These are phyloP conservation scores for Calliphora vomitoria DNA, from an alignment of 2,888 invertebrate species.

Conservation along the genomic window DNA sequence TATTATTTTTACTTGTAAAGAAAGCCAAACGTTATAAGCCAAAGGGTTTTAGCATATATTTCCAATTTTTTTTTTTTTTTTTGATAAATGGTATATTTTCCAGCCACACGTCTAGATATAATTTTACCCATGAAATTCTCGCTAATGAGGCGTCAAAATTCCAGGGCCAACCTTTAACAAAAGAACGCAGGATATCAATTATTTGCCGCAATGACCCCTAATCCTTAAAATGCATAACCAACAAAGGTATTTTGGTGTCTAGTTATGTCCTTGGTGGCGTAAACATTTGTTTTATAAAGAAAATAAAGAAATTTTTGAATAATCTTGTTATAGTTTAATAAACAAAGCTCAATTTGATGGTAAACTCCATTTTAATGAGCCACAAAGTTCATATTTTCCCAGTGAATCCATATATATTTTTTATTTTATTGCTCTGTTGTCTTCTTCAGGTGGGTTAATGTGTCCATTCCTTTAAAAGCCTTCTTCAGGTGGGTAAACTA, in stretches of 20 bases:
- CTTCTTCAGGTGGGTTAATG: no score
- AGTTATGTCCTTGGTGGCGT: slow-evolving; percentile 1
- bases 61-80: not conserved
- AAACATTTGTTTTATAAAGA: not conserved
- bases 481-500: no score
- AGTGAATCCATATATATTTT: no score
- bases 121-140: slow-evolving; percentile 96
- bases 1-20: not conserved
- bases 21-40: not conserved
- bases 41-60: not conserved
- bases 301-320: not conserved
- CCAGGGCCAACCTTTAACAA: slow-evolving; percentile 86
- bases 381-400: no score
- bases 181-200: slow-evolving; percentile 91
- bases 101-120: slow-evolving; percentile 92
- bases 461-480: no score
- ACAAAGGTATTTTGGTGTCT: not conserved
- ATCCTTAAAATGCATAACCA: not conserved
- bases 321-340: slow-evolving; percentile 81
- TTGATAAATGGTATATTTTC: slow-evolving; percentile 11
- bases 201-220: slow-evolving; percentile 91
- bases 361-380: no score
- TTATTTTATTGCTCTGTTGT: no score
- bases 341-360: no score
- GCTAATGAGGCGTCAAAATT: slow-evolving; percentile 88